Conservation (phyloP, 2,113 vertebrate species). For the Mustela lutreola region DNA sequence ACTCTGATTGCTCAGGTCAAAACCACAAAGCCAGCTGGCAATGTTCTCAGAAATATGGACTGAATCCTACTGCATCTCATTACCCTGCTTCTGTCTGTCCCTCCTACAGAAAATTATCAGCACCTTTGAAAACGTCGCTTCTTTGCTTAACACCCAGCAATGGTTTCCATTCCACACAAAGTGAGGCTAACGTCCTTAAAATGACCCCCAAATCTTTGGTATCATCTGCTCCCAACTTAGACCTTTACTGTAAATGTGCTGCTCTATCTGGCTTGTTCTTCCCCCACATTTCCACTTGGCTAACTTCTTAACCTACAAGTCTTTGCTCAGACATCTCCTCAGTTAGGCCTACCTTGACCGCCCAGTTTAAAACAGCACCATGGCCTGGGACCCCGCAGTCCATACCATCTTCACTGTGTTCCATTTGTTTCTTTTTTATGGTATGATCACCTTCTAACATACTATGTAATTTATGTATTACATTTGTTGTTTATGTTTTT, state of each 20-base stretch:
- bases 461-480: not conserved
- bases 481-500: not conserved
- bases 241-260: not conserved
- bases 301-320: not conserved
- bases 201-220: not conserved
- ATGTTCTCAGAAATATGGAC: not conserved
- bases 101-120: not conserved
- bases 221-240: not conserved
- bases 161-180: not conserved
- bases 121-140: not conserved
- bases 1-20: not conserved
- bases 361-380: not conserved
- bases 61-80: not conserved
- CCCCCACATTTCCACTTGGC: not conserved
- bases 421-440: not conserved
- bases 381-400: not conserved
- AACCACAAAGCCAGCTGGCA: not conserved
- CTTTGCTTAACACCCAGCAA: not conserved
- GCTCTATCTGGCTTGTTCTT: not conserved
- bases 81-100: not conserved
- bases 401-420: not conserved
- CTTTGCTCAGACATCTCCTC: not conserved
- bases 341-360: not conserved
- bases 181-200: not conserved
- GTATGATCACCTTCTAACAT: not conserved